These are phyloP conservation scores for Deilephila elpenor DNA, from an alignment of 2,888 invertebrate genomes.

Conservation along the genomic window DNA sequence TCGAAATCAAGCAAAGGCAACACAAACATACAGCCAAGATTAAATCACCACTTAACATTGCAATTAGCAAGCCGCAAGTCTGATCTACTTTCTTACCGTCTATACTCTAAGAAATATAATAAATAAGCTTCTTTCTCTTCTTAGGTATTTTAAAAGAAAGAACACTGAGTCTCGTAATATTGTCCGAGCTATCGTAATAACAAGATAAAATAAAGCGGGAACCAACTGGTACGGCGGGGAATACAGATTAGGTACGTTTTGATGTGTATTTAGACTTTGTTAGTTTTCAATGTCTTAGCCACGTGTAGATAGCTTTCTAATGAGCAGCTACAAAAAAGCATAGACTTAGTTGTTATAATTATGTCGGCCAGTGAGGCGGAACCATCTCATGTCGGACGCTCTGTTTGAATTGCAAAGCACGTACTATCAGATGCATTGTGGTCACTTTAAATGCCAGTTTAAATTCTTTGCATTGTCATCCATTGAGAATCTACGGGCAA, in stretches of 20 bases:
- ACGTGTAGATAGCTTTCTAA: neutral
- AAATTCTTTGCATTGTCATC: too few species aligned
- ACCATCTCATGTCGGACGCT: too few species aligned
- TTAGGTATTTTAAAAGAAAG: constrained; percentile 3
- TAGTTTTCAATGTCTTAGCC: neutral
- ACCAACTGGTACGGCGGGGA: neutral
- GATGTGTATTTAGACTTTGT: neutral
- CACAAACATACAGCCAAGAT: neutral
- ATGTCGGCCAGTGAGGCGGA: too few species aligned
- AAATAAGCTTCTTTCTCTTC: neutral
- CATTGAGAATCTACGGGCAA: too few species aligned
- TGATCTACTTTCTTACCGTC: constrained; percentile 3
- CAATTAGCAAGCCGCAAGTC: neutral
- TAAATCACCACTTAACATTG: constrained; percentile 9
- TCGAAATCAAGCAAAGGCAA: neutral
- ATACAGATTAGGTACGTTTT: neutral
- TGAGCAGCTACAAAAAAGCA: too few species aligned
- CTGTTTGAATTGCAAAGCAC: too few species aligned
- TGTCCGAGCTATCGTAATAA: neutral
- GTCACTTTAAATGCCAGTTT: too few species aligned
- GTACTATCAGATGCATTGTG: too few species aligned
- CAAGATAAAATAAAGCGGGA: constrained; percentile 2
- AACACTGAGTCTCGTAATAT: constrained; percentile 6
- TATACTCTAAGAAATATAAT: neutral
- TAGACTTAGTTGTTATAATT: too few species aligned